Base-by-base conservation (phyloP, 1,140 invertebrate species). In the Thaumatotibia leucotreta region DNA sequence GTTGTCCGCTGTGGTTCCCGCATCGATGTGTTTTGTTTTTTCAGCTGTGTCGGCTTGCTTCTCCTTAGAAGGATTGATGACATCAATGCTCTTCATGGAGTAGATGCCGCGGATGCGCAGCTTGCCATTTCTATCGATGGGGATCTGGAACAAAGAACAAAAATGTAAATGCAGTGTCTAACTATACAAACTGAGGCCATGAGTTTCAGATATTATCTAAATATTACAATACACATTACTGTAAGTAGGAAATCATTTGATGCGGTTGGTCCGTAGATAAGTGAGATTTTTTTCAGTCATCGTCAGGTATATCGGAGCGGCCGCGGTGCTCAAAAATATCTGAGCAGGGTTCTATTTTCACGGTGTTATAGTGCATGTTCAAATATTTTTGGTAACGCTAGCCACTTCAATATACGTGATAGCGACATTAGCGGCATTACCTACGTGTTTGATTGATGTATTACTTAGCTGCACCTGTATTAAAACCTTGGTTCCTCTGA, bases 81-180 rank as follows among this genome's bases (percentile, higher is more conserved):
- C 68, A 39, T 75, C 72, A 54, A 78, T 63, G 33, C 68, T 83
- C 76, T 78, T 81, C 61, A 82, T 82, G 63, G 82, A 73, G 66
- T 81, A 90, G 52, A 83, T 79, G 17, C 74, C 79, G 68, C 85
- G 79, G 45, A 83, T 77, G 79, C 85, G 78, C 70, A 86, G 72
- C 73, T 87, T 88, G 67, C 78, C 86, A 85, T 86, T 84, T 82
- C 77, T 83, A 65, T 91, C 88, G 66, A 89, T 80, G 33, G 88
- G 86, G 64, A 91, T 89, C 88, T 91, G 88, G 70, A 90, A 88
- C 73, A 65, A 80, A 66, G 74, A 63, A 75, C 67, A 62, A 74
- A 67, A 65, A 66, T 27, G 31, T n/a, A 32, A 52, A 68, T 65
- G 70, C 61, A 74, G 73, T 70, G 64, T 79, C 14, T 27, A 14